phyloP scores from a whole-genome alignment of 2,113 vertebrate genomes.

The Mus musculus region DNA sequence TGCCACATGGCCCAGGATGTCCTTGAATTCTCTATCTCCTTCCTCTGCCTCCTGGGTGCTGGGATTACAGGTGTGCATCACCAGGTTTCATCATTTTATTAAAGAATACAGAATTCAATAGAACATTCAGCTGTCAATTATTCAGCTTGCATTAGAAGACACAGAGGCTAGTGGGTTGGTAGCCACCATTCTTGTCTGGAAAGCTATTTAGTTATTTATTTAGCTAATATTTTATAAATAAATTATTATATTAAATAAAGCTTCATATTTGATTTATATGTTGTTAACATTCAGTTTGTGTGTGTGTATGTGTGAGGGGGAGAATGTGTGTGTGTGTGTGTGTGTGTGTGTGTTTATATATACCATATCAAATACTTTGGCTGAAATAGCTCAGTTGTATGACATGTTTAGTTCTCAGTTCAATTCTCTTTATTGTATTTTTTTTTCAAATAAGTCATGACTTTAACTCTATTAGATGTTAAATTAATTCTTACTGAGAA shows the following conservation, averaged over 20 bases:
- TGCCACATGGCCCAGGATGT: neutral
- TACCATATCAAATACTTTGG: neutral
- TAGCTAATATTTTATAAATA: neutral
- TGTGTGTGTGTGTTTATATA: neutral
- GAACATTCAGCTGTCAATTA: neutral
- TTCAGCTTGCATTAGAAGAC: neutral
- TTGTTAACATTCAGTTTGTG: conserved; percentile 6
- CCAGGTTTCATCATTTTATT: neutral
- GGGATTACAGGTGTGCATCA: neutral
- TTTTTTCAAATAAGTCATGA: conserved; percentile 32
- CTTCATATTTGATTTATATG: neutral
- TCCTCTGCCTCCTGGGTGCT: neutral
- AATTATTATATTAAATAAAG: neutral
- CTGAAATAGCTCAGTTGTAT: conserved; percentile 45
- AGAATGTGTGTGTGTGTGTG: neutral
- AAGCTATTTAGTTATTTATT: neutral
- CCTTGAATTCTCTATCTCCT: neutral
- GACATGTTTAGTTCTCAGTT: neutral
- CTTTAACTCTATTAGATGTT: conserved; percentile 11
- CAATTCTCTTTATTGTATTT: conserved; percentile 9
- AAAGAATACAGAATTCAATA: neutral
- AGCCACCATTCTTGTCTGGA: neutral
- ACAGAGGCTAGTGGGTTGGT: neutral
- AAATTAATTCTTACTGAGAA: conserved; percentile 20
- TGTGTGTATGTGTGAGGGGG: neutral